These are phyloP conservation scores for Apeltes quadracus DNA, from an alignment of 2,113 vertebrate genomes.

Conservation along the genomic window DNA sequence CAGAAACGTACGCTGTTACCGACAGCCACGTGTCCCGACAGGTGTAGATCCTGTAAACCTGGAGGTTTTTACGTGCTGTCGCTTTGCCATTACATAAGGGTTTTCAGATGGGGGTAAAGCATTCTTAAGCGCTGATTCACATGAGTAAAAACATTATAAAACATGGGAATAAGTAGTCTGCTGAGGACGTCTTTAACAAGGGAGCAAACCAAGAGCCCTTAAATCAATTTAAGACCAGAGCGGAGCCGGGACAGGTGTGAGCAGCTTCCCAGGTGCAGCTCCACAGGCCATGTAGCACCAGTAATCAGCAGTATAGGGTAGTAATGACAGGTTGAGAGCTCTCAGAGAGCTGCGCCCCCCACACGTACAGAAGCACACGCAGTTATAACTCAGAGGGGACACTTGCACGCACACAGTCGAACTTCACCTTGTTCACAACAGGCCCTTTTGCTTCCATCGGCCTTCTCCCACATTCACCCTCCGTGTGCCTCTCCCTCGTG, in stretches of 20 bases:
- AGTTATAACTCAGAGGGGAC: slow-evolving; percentile 34
- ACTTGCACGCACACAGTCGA: slow-evolving; percentile 56
- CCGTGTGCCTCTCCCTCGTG: not conserved
- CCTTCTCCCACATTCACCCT: slow-evolving; percentile 12
- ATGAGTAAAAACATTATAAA: slow-evolving; percentile 64
- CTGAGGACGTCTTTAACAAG: not conserved
- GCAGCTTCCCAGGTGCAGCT: slow-evolving; percentile 73
- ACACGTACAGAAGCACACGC: slow-evolving; percentile 20
- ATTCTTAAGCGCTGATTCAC: slow-evolving; percentile 73
- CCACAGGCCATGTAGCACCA: slow-evolving; percentile 70
- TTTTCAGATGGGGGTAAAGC: slow-evolving; percentile 37
- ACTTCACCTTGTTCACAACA: slow-evolving; percentile 20
- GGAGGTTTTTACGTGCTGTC: slow-evolving; percentile 35
- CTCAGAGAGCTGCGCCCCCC: slow-evolving; percentile 44
- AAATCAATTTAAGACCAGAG: slow-evolving; percentile 51
- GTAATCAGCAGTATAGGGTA: slow-evolving; percentile 64
- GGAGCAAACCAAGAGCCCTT: slow-evolving; percentile 30
- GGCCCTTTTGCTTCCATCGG: slow-evolving; percentile 16
- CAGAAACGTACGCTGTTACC: slow-evolving; percentile 9
- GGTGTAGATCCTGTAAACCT: slow-evolving; percentile 28
- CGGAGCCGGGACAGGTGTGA: slow-evolving; percentile 71
- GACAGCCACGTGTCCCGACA: slow-evolving; percentile 47
- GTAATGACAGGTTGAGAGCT: slow-evolving; percentile 73
- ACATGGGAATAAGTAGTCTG: slow-evolving; percentile 59
- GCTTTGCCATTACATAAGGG: slow-evolving; percentile 58